Evolutionary conservation across 2,113 vertebrate genomes (phyloP).

Genomic region (Campylomormyrus tamandua): DNA sequence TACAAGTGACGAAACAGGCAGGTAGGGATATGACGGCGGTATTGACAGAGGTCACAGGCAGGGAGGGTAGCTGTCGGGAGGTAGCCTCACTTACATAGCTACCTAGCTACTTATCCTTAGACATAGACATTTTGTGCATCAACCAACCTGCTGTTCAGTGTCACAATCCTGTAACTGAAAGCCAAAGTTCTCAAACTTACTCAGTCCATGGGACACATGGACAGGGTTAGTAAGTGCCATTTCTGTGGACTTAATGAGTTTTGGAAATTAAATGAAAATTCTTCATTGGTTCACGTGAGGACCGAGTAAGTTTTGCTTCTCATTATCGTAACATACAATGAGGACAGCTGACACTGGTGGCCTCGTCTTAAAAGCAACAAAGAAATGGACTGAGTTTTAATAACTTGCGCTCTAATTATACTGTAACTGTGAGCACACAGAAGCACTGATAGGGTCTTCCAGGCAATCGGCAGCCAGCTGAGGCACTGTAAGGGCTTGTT

Average conservation of each 20-base stretch:
- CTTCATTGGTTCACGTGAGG: not conserved
- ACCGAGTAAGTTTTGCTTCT: not conserved
- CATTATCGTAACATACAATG: not conserved
- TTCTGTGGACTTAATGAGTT: not conserved
- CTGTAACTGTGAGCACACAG: not conserved
- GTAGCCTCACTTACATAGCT: not conserved
- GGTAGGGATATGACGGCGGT: conserved; percentile 36
- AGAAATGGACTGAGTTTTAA: not conserved
- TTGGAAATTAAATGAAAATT: not conserved
- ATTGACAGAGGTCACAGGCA: conserved; percentile 22
- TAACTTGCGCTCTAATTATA: not conserved
- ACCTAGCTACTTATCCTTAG: conserved; percentile 1
- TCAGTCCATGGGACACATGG: not conserved
- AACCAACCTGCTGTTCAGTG: not conserved
- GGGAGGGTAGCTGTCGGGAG: not conserved
- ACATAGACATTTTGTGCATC: not conserved
- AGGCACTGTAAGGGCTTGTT: not conserved
- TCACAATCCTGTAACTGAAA: not conserved
- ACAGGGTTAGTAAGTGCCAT: not conserved
- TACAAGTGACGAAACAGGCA: not conserved
- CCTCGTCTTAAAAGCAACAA: not conserved
- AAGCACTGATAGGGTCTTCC: not conserved
- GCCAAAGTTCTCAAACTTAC: not conserved
- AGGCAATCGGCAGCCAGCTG: not conserved
- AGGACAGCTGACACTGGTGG: not conserved